phyloP scores from a whole-genome alignment of 64 coral and sea anemone genomes.

The Pocillopora verrucosa region DNA sequence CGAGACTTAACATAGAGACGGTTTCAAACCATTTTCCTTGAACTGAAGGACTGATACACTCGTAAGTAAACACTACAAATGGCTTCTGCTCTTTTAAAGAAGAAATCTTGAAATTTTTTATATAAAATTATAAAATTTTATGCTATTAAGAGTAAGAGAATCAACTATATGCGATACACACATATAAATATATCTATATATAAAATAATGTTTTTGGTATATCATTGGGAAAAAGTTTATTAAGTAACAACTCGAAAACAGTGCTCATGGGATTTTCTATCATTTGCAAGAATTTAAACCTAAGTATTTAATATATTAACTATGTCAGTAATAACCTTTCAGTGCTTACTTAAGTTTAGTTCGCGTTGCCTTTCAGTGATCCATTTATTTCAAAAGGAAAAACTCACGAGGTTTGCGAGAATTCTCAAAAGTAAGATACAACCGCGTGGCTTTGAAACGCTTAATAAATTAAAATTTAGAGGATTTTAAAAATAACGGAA shows the following conservation, averaged over 20 bases:
- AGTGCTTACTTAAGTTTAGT: constrained; percentile 32
- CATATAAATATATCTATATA: not conserved
- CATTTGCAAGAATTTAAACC: not conserved
- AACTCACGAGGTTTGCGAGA: not conserved
- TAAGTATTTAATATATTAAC: constrained; percentile 43
- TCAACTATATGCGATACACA: constrained; percentile 7
- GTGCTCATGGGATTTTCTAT: not conserved
- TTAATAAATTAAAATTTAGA: not conserved
- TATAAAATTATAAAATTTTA: constrained; percentile 31
- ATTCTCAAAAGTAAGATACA: not conserved
- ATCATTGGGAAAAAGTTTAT: constrained; percentile 19
- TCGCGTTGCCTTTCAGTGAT: not conserved
- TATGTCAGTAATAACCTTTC: not conserved
- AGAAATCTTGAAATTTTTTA: constrained; percentile 36
- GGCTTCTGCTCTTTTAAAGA: constrained; percentile 26
- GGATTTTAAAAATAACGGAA: not conserved
- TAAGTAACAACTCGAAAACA: constrained; percentile 20
- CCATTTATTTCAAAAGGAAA: constrained; percentile 7
- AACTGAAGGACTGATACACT: constrained; percentile 1
- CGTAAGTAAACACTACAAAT: constrained; percentile 34
- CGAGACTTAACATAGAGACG: not conserved
- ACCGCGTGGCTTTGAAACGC: not conserved
- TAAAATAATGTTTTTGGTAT: constrained; percentile 23
- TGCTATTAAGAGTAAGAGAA: constrained; percentile 36
- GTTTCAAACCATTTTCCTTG: constrained; percentile 25